Percentiles rank a stretch among this genome's conserved stretches.
Conservation (phyloP, 2,797 vertebrate species). For the Rhinogobio ventralis region DNA sequence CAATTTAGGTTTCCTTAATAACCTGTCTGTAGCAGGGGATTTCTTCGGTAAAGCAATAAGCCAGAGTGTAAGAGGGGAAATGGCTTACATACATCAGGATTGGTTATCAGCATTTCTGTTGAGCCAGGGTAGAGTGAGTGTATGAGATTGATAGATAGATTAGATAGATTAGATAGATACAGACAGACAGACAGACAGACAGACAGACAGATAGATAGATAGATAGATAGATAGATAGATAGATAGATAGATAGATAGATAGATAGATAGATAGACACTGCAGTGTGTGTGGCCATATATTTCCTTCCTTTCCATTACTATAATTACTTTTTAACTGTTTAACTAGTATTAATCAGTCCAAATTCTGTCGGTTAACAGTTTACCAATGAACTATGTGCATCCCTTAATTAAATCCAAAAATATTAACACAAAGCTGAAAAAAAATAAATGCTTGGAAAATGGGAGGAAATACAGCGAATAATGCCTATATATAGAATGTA, state of each 20-base stretch:
- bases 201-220: neutral
- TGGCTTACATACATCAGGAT: neutral
- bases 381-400: too few relatives aligned
- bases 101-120: conserved; percentile 23
- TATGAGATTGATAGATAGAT: neutral
- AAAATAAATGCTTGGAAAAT: too few relatives aligned
- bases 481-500: too few relatives aligned
- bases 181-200: neutral
- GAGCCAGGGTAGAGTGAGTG: neutral
- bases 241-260: neutral
- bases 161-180: neutral
- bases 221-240: neutral
- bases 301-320: too few relatives aligned
- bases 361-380: too few relatives aligned
- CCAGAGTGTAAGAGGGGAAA: conserved; percentile 20
- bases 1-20: conserved; percentile 56
- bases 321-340: too few relatives aligned
- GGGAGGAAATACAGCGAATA: too few relatives aligned
- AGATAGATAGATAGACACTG: too few relatives aligned
- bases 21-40: conserved; percentile 33
- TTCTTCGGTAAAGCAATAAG: conserved; percentile 44
- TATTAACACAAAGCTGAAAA: too few relatives aligned
- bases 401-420: too few relatives aligned
- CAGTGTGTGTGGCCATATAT: too few relatives aligned
- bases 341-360: too few relatives aligned